Conservation (phyloP, 2,113 vertebrate species). For the Sinocyclocheilus anshuiensis region DNA sequence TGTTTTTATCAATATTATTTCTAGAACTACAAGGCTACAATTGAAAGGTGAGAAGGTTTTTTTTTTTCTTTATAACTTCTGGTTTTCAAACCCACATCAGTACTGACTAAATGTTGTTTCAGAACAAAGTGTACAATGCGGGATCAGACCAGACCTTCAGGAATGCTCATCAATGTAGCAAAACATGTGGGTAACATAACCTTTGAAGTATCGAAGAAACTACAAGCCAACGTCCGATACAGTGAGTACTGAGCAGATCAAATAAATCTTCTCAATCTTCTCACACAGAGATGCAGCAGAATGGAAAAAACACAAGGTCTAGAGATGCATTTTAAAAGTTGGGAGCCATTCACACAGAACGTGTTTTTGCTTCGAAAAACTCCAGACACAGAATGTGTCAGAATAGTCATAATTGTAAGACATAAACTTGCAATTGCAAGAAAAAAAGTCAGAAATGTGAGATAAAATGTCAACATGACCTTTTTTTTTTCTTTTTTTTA, state of each 20-base stretch:
- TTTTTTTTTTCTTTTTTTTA: too few species aligned
- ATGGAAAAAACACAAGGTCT: neutral
- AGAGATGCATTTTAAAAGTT: too few species aligned
- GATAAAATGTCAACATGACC: too few species aligned
- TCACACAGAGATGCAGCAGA: neutral
- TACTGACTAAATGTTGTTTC: slow-evolving; percentile 24
- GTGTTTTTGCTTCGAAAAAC: neutral
- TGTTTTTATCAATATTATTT: neutral
- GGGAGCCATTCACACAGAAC: too few species aligned
- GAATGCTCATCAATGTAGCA: slow-evolving; percentile 54
- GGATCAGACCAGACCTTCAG: slow-evolving; percentile 43
- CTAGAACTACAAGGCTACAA: slow-evolving; percentile 52
- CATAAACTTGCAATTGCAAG: too few species aligned
- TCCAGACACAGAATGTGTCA: too few species aligned
- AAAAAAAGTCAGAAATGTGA: too few species aligned
- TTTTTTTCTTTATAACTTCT: neutral
- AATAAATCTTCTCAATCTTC: neutral
- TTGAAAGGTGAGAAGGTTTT: slow-evolving; percentile 41
- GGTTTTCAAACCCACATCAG: neutral
- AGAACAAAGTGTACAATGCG: slow-evolving; percentile 47
- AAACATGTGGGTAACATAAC: slow-evolving; percentile 55
- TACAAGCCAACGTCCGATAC: slow-evolving; percentile 46
- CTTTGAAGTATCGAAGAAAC: slow-evolving; percentile 53
- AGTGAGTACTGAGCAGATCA: slow-evolving; percentile 46
- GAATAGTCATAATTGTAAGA: too few species aligned